Conservation (phyloP, 2,113 vertebrate species). For the Macrotis lagotis region DNA sequence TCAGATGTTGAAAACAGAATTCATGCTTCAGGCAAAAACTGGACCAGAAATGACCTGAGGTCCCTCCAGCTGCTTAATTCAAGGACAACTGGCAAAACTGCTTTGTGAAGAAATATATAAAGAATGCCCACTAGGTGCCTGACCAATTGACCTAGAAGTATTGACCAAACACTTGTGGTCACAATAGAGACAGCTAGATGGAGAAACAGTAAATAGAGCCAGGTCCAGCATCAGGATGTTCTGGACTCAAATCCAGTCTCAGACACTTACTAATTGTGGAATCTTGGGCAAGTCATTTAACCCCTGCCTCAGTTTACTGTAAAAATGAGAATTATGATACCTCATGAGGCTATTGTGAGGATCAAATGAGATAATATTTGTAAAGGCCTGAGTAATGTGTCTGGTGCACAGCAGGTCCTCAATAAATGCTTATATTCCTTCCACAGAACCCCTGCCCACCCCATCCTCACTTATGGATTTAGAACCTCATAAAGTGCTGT, state of each 20-base stretch:
- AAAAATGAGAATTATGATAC: background rate
- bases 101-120: background rate
- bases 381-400: too few relatives aligned
- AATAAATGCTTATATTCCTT: too few relatives aligned
- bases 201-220: background rate
- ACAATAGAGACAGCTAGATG: background rate
- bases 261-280: background rate
- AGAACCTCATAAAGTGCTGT: too few relatives aligned
- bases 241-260: background rate
- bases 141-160: background rate
- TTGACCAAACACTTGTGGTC: background rate
- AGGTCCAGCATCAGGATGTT: background rate
- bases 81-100: background rate
- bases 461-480: too few relatives aligned
- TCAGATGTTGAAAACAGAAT: too few relatives aligned
- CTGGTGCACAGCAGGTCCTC: too few relatives aligned
- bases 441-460: too few relatives aligned
- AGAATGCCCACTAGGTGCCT: background rate
- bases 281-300: background rate
- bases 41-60: background rate
- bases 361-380: background rate
- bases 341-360: background rate
- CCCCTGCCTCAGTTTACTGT: background rate
- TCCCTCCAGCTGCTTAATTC: background rate
- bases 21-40: background rate